Base-by-base conservation (phyloP, 2,113 vertebrate species). In the Elephantulus edwardii region DNA sequence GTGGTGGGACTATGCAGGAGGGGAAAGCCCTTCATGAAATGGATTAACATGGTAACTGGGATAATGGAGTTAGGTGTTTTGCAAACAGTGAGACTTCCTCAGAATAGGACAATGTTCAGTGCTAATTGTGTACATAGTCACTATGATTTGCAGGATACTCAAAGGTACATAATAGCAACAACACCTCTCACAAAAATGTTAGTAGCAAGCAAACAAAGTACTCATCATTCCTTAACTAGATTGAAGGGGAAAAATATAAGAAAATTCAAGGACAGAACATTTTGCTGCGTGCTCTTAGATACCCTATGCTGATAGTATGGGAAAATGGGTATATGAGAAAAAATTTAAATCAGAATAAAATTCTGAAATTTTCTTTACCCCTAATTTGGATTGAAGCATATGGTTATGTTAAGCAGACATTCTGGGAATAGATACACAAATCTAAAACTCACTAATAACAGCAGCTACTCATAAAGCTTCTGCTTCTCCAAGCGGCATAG, bases 401-500 rank as follows among this genome's bases (percentile, higher is more conserved):
- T 80, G 35, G 72, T 71, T 85, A 86, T 26, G 12, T 68, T 90
- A 89, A 84, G 46, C 14, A 90, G 46, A 71, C 60, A 76, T 90
- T 91, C 38, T 60, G 42, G 79, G 75, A 22, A 66, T 66, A 93
- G 33, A 85, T 48, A 83, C 11, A 82, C 79, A 66, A 82, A 79
- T 72, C 33, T 71, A 78, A 94, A 87, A 56, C 17, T 78, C 48
- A 42, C 22, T 89, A 79, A 83, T 58, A 76, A 66, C 52, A 88
- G 64, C 79, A 92, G 46, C 79, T 91, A 76, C 76, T 83, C 83
- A 75, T 75, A 79, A 81, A 79, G 50, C 38, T 83, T 92, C 35
- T 4, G 30, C 38, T 88, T 93, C 50, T 95, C 85, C 30, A 85
- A 76, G 30, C 94, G 50, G 19, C 72, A 72, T 72, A n/a, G 77